A percentile compares a stretch with the other conserved stretches of the same genome.
phyloP scores from a whole-genome alignment of 2,113 vertebrate species.

The Prinia subflava region DNA sequence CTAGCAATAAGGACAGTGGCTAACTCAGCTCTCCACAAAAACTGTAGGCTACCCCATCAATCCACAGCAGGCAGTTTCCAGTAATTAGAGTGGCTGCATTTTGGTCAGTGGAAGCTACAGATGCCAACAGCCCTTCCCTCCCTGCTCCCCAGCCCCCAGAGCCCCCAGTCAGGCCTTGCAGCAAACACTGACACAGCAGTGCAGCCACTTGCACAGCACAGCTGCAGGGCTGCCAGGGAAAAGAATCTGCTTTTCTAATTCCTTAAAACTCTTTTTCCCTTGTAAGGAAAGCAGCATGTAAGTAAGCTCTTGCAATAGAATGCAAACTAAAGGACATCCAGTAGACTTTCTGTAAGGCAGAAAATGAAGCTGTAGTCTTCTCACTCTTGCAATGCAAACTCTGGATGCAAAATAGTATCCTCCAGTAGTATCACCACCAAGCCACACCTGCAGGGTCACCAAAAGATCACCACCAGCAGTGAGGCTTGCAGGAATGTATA shows the following conservation, averaged over 20 bases:
- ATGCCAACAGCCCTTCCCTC: neutral
- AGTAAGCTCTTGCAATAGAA: neutral
- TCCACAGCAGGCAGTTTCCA: neutral
- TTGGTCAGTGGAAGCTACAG: rapidly evolving
- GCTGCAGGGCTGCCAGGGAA: neutral
- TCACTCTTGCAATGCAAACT: neutral
- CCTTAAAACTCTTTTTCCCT: neutral
- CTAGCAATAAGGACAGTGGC: neutral
- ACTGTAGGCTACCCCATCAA: neutral
- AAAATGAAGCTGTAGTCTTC: neutral
- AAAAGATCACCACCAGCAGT: neutral
- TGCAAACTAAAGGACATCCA: neutral
- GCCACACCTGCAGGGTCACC: neutral
- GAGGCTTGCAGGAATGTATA: neutral
- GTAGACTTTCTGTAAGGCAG: neutral
- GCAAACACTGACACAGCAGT: too few relatives aligned
- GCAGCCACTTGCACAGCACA: neutral
- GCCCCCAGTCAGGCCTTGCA: neutral
- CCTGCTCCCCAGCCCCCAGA: rapidly evolving
- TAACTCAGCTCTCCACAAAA: neutral
- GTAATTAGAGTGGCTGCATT: neutral
- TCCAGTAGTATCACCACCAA: neutral
- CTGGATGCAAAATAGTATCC: neutral
- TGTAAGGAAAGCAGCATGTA: neutral
- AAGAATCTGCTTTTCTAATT: neutral